These are phyloP conservation scores for Zoanthus sansibaricus DNA, from an alignment of 92 coral and sea anemone species.

Conservation along the genomic window DNA sequence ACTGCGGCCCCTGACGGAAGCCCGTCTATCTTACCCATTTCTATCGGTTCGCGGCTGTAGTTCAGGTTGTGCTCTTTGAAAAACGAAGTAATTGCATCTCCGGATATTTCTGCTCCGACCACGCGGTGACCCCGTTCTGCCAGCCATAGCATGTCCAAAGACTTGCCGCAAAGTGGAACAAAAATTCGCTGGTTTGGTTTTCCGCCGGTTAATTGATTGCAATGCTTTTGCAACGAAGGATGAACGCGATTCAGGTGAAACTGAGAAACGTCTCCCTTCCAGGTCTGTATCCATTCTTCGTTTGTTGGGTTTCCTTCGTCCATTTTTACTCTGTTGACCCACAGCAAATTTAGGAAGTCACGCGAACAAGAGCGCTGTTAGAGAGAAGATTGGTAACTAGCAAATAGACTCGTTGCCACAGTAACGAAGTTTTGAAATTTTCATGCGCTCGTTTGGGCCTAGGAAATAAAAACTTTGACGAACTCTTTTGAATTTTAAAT, in stretches of 20 bases:
- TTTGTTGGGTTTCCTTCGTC: constrained; percentile 39
- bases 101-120: constrained; percentile 43
- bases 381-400: too few relatives aligned
- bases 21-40: constrained; percentile 18
- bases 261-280: constrained; percentile 32
- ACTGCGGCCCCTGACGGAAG: constrained; percentile 28
- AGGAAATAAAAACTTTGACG: too few relatives aligned
- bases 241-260: constrained; percentile 44
- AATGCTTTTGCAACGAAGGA: constrained; percentile 39
- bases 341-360: background rate
- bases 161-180: constrained; percentile 41
- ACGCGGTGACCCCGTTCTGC: constrained; percentile 42
- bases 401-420: too few relatives aligned
- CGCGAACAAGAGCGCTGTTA: background rate
- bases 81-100: constrained; percentile 27
- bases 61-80: constrained; percentile 35
- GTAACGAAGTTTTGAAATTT: too few relatives aligned
- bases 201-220: constrained; percentile 19
- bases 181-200: constrained; percentile 45
- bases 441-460: too few relatives aligned
- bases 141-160: constrained; percentile 37
- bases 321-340: background rate
- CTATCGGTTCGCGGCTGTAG: constrained; percentile 11
- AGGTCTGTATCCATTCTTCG: constrained; percentile 36
- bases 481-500: too few relatives aligned